Evolutionary conservation across 2,113 vertebrate species (phyloP), one percentile per base, ranked within the genome.

Genomic region (Chinchilla lanigera): DNA sequence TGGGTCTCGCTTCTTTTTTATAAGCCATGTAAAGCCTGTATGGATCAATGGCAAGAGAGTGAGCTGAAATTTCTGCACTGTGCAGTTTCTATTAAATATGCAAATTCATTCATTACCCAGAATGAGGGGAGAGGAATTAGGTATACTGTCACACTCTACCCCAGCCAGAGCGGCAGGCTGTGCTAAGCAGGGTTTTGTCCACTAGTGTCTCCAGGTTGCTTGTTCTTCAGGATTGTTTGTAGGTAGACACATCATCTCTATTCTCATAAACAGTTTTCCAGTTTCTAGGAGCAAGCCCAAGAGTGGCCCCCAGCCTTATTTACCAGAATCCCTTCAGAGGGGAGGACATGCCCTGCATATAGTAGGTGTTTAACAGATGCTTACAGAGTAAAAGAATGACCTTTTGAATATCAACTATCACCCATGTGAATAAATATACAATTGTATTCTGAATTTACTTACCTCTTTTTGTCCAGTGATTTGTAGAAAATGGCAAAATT

Each of bases 401-500:
- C 22, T 50, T 93, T 19, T 47, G 81, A 33, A 41, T 61, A 69
- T 33, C 50, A 84, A 9, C 26, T 10, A 19, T 14, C 1, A 0
- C 14, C 38, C 44, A 17, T 3, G 41, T 38, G 47, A 82, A 85
- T 19, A 61, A 73, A 86, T 38, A 17, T 41, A 3, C 20, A 33
- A 1, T 3, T 20, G 7, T 47, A 38, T 88, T 78, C 54, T 61
- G 65, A 63, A 50, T 16, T 56, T 77, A 78, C 96, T 93, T 47
- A 99, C 98, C 97, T 98, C 95, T 89, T 98, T 97, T 38, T 99
- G 96, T 91, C 98, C 98, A 35, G 63, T 97, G 92, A 86, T 95
- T 88, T 98, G 98, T 35, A 99, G 98, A 93, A 99, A 99, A 73
- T 89, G 98, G 97, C 98, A 98, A 96, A 98, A 99, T 95, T 98